Percentiles rank a stretch among this genome's conserved stretches.
These are phyloP conservation scores for Sinosuthora webbiana DNA, from an alignment of 2,113 vertebrate species.

Conservation along the genomic window DNA sequence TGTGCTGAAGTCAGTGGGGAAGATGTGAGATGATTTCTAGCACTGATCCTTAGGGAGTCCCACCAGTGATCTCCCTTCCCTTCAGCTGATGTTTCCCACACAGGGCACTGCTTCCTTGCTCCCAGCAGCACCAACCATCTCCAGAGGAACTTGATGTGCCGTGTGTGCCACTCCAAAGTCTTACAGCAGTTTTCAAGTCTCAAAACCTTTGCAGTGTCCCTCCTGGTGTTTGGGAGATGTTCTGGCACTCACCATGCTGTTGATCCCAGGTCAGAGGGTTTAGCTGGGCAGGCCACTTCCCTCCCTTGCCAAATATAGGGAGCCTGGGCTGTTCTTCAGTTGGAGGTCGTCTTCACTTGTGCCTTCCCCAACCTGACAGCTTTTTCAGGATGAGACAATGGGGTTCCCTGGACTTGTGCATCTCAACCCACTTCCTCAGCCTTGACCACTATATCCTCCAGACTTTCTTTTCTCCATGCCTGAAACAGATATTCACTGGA, in stretches of 20 bases:
- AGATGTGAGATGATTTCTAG: not conserved
- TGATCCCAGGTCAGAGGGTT: not conserved
- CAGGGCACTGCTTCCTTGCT: not conserved
- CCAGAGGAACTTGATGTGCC: not conserved
- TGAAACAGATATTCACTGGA: not conserved
- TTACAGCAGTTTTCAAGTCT: not conserved
- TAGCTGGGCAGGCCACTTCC: not conserved
- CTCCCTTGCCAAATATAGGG: not conserved
- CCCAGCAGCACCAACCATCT: not conserved
- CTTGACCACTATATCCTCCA: not conserved
- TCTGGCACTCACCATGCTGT: accelerated
- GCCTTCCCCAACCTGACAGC: not conserved
- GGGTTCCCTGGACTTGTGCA: not conserved
- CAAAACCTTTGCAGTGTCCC: not conserved
- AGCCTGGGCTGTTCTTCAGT: not conserved
- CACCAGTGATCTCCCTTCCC: not conserved
- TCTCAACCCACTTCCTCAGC: not conserved
- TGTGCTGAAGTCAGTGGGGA: not conserved
- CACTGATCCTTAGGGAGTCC: not conserved
- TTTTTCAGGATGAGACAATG: not conserved
- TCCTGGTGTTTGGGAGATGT: not conserved
- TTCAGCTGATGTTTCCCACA: not conserved
- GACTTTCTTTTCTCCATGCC: not conserved
- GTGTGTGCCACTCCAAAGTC: not conserved
- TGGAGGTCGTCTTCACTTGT: not conserved